Conservation (phyloP, 2,113 vertebrate species). For the Trichomycterus rosablanca region DNA sequence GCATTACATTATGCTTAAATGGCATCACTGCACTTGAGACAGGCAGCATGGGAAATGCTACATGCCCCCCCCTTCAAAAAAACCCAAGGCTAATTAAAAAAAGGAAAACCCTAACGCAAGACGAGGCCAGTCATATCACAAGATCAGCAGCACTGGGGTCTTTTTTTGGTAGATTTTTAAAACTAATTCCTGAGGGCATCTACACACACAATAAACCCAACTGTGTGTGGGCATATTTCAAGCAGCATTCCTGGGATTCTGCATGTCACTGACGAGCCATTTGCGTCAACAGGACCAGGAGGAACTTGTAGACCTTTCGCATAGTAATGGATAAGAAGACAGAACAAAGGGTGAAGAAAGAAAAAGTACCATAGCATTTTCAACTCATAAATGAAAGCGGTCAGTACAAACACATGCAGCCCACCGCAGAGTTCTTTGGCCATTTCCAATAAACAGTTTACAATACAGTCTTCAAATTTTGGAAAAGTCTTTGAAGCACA, state of each 20-base stretch:
- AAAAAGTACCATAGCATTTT: slow-evolving; percentile 23
- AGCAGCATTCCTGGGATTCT: slow-evolving; percentile 66
- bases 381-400: slow-evolving; percentile 20
- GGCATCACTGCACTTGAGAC: no score
- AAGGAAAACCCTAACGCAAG: not conserved
- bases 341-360: slow-evolving; percentile 20
- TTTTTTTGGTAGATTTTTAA: not conserved
- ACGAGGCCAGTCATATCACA: slow-evolving; percentile 34
- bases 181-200: not conserved
- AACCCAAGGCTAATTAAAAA: no score
- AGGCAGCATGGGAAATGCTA: no score
- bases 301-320: slow-evolving; percentile 43
- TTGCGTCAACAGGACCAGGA: slow-evolving; percentile 55
- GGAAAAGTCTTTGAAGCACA: no score
- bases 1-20: no score
- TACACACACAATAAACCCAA: slow-evolving; percentile 17
- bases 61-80: no score
- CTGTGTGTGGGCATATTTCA: slow-evolving; percentile 54
- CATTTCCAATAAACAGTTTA: no score
- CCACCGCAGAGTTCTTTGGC: no score
- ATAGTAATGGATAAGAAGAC: slow-evolving; percentile 49
- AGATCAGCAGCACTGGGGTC: not conserved
- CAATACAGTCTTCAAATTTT: no score
- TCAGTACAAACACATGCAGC: no score
- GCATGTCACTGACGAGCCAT: slow-evolving; percentile 59